Conservation (phyloP, 1,140 invertebrate species). For the Calosoma granatense region DNA sequence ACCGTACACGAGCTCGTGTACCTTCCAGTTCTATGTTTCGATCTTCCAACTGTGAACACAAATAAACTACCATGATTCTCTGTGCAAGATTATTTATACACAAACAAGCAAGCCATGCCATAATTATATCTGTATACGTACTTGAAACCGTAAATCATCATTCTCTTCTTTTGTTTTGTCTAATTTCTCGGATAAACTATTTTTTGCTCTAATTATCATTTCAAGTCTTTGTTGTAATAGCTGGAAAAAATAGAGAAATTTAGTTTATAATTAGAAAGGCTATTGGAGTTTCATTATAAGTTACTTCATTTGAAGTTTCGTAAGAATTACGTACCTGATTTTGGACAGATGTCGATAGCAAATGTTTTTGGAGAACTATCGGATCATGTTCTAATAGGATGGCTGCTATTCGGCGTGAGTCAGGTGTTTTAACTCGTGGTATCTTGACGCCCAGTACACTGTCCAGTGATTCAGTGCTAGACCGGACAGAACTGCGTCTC, state of each 20-base stretch:
- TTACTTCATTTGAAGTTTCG: neutral
- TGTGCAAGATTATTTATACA: constrained; percentile 10
- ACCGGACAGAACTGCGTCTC: neutral
- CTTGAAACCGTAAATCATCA: constrained; percentile 72
- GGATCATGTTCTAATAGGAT: constrained; percentile 72
- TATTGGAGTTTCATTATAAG: neutral
- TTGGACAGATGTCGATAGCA: constrained; percentile 70
- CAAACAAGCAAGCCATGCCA: neutral
- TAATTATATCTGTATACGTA: constrained; percentile 35
- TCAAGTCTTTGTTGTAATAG: constrained; percentile 56
- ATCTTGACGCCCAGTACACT: constrained; percentile 41
- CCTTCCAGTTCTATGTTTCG: constrained; percentile 72
- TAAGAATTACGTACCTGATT: constrained; percentile 55
- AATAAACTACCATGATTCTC: too few relatives aligned
- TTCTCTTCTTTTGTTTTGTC: constrained; percentile 65
- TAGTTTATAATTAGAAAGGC: constrained; percentile 10
- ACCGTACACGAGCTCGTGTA: constrained; percentile 58
- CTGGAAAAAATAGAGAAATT: constrained; percentile 37
- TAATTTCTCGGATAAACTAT: constrained; percentile 52
- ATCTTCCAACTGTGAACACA: constrained; percentile 57
- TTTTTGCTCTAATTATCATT: constrained; percentile 49
- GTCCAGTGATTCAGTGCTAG: constrained; percentile 18
- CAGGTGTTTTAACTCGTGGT: constrained; percentile 41
- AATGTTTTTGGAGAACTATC: constrained; percentile 69
- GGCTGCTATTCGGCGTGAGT: constrained; percentile 64